Conservation (phyloP, 2,888 invertebrate species). For the Leptinotarsa peninsularis region DNA sequence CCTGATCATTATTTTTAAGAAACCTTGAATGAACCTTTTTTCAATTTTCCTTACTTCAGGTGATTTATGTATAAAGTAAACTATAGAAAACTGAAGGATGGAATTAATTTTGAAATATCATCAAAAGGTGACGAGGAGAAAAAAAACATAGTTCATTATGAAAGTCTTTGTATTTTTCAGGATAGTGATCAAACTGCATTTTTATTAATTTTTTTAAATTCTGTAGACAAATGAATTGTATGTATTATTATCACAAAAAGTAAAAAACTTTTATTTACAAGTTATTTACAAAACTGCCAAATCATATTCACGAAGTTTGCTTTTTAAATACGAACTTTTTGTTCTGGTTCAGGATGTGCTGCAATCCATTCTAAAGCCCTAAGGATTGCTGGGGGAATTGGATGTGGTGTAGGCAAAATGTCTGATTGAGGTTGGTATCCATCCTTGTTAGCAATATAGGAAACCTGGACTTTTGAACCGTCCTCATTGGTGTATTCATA, state of each 20-base stretch:
- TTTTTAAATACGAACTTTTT: constrained; percentile 2
- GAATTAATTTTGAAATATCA: too few species aligned
- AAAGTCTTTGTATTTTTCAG: too few species aligned
- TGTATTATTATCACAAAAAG: background rate
- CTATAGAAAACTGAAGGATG: too few species aligned
- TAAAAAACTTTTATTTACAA: background rate
- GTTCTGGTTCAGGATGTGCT: constrained; percentile 54
- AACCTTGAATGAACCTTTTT: too few species aligned
- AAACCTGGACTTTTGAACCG: constrained; percentile 58
- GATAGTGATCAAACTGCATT: too few species aligned
- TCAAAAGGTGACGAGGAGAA: too few species aligned
- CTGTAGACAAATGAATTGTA: background rate
- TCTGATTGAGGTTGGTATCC: constrained; percentile 78
- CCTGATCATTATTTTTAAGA: too few species aligned
- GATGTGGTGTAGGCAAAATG: constrained; percentile 82
- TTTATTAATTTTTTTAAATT: too few species aligned
- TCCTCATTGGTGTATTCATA: constrained; percentile 49
- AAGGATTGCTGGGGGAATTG: constrained; percentile 79
- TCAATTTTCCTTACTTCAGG: too few species aligned
- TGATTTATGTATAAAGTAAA: too few species aligned
- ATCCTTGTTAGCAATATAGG: constrained; percentile 78
- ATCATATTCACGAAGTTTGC: background rate
- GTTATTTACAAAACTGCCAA: background rate
- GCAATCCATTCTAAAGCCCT: constrained; percentile 73
- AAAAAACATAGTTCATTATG: too few species aligned